These are phyloP conservation scores for Patella pellucida DNA, from an alignment of 2,888 invertebrate species.

Conservation along the genomic window DNA sequence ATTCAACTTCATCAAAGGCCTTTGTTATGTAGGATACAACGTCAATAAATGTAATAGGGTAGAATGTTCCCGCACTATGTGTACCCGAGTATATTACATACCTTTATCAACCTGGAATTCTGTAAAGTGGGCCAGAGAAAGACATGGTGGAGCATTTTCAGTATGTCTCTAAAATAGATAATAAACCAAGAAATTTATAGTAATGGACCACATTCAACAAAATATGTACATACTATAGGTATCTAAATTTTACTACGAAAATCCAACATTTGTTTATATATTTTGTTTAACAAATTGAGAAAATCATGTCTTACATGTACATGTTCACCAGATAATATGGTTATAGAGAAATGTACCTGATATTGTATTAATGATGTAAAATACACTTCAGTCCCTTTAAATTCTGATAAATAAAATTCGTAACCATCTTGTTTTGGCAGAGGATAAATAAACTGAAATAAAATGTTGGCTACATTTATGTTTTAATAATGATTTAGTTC, in stretches of 20 bases:
- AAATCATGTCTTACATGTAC: no score
- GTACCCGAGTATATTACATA: constrained; percentile 24
- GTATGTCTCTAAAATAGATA: constrained; percentile 50
- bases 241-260: no score
- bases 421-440: constrained; percentile 65
- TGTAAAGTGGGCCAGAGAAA: constrained; percentile 65
- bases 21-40: no score
- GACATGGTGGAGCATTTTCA: constrained; percentile 65
- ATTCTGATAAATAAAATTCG: constrained; percentile 66
- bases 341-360: constrained; percentile 50
- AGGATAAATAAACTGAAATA: constrained; percentile 67
- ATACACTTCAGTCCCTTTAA: constrained; percentile 60
- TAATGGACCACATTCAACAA: no score
- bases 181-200: neutral
- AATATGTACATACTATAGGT: no score
- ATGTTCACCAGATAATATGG: no score
- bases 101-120: constrained; percentile 66
- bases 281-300: no score
- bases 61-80: no score
- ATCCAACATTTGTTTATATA: no score
- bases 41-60: no score
- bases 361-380: constrained; percentile 65
- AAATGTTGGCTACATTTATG: neutral
- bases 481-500: no score
- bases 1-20: no score